A percentile compares a stretch with the other conserved stretches of the same genome.
Evolutionary conservation across 92 coral and sea anemone genomes (phyloP).

Genomic region (Scolanthus callimorphus): DNA sequence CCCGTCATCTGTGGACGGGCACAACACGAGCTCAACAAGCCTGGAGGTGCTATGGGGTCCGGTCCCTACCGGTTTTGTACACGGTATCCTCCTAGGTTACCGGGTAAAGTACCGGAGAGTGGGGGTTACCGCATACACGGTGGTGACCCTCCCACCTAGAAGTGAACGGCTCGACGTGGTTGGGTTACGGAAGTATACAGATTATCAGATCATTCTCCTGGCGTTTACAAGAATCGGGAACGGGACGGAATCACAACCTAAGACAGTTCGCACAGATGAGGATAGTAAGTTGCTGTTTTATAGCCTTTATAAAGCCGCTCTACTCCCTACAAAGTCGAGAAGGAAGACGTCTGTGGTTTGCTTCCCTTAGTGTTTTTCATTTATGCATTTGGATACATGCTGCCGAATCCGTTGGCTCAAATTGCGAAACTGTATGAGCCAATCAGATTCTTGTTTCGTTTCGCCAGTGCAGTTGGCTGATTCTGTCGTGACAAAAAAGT

Average conservation of each 20-base stretch:
- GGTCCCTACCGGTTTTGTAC: slow-evolving; percentile 45
- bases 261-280: slow-evolving; percentile 50
- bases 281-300: too few relatives aligned
- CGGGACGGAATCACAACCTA: slow-evolving; percentile 42
- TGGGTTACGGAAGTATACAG: slow-evolving; percentile 48
- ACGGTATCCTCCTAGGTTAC: slow-evolving; percentile 86
- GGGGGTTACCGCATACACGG: slow-evolving; percentile 5
- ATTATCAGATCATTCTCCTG: slow-evolving; percentile 41
- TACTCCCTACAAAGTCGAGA: too few relatives aligned
- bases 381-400: too few relatives aligned
- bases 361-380: too few relatives aligned
- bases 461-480: too few relatives aligned
- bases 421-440: too few relatives aligned
- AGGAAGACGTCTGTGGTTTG: too few relatives aligned
- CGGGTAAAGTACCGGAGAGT: slow-evolving; percentile 33
- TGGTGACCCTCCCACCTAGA: slow-evolving; percentile 17
- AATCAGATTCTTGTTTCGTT: too few relatives aligned
- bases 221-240: slow-evolving; percentile 71
- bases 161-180: slow-evolving; percentile 19
- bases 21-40: slow-evolving; percentile 81
- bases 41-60: slow-evolving; percentile 67
- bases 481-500: too few relatives aligned
- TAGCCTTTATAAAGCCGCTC: too few relatives aligned
- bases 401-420: too few relatives aligned
- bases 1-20: slow-evolving; percentile 51